These are phyloP conservation scores for Flabesymbios commensalis DNA, from an alignment of 2,888 invertebrate genomes.

Conservation along the genomic window DNA sequence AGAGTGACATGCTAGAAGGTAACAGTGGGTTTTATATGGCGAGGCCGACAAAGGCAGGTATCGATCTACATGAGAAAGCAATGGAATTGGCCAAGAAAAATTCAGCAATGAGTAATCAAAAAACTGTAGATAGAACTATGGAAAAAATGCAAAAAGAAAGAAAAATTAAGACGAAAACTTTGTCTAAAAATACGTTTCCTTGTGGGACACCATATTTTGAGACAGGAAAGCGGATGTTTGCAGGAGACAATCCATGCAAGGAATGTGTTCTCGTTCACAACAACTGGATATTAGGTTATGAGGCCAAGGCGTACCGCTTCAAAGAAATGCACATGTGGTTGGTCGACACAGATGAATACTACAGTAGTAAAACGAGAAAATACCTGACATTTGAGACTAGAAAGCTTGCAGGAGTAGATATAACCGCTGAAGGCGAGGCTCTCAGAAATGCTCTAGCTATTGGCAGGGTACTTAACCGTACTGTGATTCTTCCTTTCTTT, in stretches of 20 bases:
- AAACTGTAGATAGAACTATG: slow-evolving; percentile 13
- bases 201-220: slow-evolving; percentile 13
- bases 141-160: slow-evolving; percentile 5
- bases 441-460: slow-evolving; percentile 12
- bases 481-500: slow-evolving; percentile 8
- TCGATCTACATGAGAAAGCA: slow-evolving; percentile 16
- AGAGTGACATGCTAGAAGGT: slow-evolving; percentile 15
- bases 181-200: slow-evolving; percentile 1
- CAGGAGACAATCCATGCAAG: slow-evolving; percentile 9
- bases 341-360: slow-evolving; percentile 10
- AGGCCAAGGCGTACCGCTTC: slow-evolving; percentile 18
- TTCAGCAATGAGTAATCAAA: slow-evolving; percentile 19
- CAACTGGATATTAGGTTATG: slow-evolving; percentile 15
- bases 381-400: slow-evolving; percentile 14
- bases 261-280: slow-evolving; percentile 22
- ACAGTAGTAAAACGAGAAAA: slow-evolving; percentile 1
- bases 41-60: slow-evolving; percentile 15
- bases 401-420: not conserved
- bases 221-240: slow-evolving; percentile 9
- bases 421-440: slow-evolving; percentile 6
- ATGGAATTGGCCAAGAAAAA: not conserved
- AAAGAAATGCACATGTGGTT: slow-evolving; percentile 16
- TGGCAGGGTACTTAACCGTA: slow-evolving; percentile 10
- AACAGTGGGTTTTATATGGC: slow-evolving; percentile 29
- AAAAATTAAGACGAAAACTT: not conserved